phyloP scores from a whole-genome alignment of 2,113 vertebrate genomes.

The Pachycephala philippinensis region DNA sequence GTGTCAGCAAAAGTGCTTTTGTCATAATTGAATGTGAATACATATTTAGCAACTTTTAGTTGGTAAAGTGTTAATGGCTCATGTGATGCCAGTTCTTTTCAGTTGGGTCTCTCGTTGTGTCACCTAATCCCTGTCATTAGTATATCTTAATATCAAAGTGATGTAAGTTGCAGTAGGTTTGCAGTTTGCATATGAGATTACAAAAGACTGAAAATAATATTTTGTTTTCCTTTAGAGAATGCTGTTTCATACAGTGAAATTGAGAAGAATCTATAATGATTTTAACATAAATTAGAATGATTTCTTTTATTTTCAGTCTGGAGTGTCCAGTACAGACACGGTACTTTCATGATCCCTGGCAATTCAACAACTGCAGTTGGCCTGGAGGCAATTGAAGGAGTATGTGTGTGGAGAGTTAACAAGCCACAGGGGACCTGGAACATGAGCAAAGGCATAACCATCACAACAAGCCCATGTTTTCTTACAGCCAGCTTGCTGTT shows the following conservation, averaged over 20 bases:
- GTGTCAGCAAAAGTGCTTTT: not conserved
- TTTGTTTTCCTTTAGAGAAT: not conserved
- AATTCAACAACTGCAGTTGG: constrained; percentile 31
- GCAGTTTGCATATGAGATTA: not conserved
- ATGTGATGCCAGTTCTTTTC: not conserved
- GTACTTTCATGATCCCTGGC: constrained; percentile 4
- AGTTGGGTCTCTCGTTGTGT: not conserved
- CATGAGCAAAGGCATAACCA: constrained; percentile 60
- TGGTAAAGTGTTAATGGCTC: not conserved
- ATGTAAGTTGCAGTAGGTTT: not conserved
- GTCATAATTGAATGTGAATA: not conserved
- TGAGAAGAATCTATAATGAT: not conserved
- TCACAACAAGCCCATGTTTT: constrained; percentile 67
- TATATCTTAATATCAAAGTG: not conserved
- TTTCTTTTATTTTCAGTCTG: not conserved
- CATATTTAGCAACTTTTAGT: not conserved
- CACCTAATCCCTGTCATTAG: not conserved
- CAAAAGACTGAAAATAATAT: not conserved
- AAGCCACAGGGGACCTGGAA: constrained; percentile 60
- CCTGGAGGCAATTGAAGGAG: constrained; percentile 15
- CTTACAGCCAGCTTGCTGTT: constrained; percentile 58
- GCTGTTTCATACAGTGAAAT: not conserved
- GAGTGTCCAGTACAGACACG: not conserved
- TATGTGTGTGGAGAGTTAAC: constrained; percentile 58
- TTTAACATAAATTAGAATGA: not conserved